These are phyloP conservation scores for Macropodus opercularis DNA, from an alignment of 2,797 vertebrate genomes.

Conservation along the genomic window DNA sequence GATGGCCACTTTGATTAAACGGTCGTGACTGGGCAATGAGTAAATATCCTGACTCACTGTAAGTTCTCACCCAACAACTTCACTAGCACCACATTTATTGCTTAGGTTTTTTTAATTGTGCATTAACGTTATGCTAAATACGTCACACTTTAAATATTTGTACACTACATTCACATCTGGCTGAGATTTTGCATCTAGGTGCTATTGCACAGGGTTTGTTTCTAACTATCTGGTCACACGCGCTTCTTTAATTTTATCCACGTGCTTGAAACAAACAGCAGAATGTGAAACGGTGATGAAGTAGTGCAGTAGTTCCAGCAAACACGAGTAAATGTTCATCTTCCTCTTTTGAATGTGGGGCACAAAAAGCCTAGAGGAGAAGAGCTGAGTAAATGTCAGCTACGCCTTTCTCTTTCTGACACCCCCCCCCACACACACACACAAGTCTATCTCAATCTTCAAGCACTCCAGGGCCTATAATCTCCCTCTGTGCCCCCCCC, in stretches of 20 bases:
- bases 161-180: no score
- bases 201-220: conserved; percentile 7
- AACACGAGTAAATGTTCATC: conserved; percentile 41
- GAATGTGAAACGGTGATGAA: conserved; percentile 22
- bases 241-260: conserved; percentile 15
- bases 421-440: conserved; percentile 29
- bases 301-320: conserved; percentile 40
- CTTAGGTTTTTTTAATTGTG: no score
- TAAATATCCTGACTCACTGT: no score
- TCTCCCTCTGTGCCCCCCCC: conserved; percentile 62
- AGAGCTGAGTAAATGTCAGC: conserved; percentile 75
- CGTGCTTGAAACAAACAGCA: conserved; percentile 25
- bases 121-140: no score
- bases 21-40: background rate
- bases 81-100: no score
- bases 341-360: conserved; percentile 66
- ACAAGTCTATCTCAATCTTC: conserved; percentile 50
- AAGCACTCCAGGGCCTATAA: conserved; percentile 61
- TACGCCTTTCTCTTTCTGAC: conserved; percentile 48
- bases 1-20: background rate
- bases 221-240: conserved; percentile 21
- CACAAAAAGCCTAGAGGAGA: conserved; percentile 73
- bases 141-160: no score
- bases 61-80: no score
- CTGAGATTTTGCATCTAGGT: background rate